Conservation (phyloP, 2,797 vertebrate species). For the Eleutherodactylus coqui region DNA sequence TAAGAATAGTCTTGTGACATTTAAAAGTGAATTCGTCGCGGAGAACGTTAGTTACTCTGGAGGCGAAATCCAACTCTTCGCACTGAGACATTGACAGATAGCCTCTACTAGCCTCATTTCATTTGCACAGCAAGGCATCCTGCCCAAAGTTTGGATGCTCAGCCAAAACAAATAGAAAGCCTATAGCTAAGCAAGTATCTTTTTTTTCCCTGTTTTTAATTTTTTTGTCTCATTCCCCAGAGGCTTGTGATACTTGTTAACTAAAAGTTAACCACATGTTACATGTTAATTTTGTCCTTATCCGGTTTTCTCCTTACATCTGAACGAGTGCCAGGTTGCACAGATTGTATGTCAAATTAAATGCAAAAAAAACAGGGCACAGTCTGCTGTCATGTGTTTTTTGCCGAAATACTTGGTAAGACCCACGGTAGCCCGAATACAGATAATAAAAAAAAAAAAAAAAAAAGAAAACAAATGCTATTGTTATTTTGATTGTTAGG, state of each 20-base stretch:
- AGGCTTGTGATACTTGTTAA: conserved; percentile 72
- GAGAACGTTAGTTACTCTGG: background rate
- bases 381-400: conserved; percentile 72
- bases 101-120: conserved; percentile 45
- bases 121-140: conserved; percentile 48
- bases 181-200: conserved; percentile 71
- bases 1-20: conserved; percentile 27
- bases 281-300: conserved; percentile 69
- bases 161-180: conserved; percentile 74
- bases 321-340: conserved; percentile 75
- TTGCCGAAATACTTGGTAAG: conserved; percentile 72
- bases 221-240: conserved; percentile 69
- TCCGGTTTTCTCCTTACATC: conserved; percentile 71
- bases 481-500: conserved; percentile 57
- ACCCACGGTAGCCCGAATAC: conserved; percentile 68
- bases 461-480: conserved; percentile 18
- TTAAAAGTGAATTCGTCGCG: background rate
- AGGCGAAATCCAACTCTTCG: conserved; percentile 9
- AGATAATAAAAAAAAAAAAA: conserved; percentile 31
- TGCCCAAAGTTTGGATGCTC: conserved; percentile 68
- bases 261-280: conserved; percentile 69
- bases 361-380: conserved; percentile 72
- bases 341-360: conserved; percentile 76
- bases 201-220: background rate
- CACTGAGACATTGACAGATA: conserved; percentile 53